A percentile compares a stretch with the other conserved stretches of the same genome.
Evolutionary conservation across 2,797 vertebrate genomes (phyloP).

Genomic region (Rhinatrema bivittatum): DNA sequence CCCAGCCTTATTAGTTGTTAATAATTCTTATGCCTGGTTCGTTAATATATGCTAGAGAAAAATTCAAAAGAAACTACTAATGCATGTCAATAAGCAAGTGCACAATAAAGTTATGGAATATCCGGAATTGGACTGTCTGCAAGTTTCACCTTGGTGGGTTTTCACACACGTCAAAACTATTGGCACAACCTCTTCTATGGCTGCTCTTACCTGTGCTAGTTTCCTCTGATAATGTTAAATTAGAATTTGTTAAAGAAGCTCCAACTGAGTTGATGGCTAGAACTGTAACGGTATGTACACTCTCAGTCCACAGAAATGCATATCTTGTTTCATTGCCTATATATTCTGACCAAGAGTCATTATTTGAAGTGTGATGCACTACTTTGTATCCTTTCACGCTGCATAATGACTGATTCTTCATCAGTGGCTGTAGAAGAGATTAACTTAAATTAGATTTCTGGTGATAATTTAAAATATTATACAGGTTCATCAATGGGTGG

Average conservation of each 20-base stretch:
- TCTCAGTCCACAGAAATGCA: slow-evolving; percentile 70
- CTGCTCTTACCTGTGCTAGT: slow-evolving; percentile 65
- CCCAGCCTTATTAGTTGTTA: no score
- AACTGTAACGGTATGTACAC: slow-evolving; percentile 63
- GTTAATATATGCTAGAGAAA: no score
- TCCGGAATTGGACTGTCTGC: no score
- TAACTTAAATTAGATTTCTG: background rate
- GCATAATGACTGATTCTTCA: slow-evolving; percentile 48
- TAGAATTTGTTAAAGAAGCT: slow-evolving; percentile 65
- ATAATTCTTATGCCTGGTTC: no score
- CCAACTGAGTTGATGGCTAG: slow-evolving; percentile 78
- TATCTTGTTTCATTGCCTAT: slow-evolving; percentile 51
- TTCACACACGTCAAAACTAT: no score
- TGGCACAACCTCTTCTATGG: no score
- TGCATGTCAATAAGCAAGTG: no score
- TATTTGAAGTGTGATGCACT: slow-evolving; percentile 41
- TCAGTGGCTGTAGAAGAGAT: slow-evolving; percentile 48
- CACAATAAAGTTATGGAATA: no score
- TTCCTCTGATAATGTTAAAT: slow-evolving; percentile 69
- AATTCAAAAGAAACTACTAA: no score
- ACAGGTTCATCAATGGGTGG: background rate
- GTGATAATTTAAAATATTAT: background rate
- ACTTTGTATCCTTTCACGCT: slow-evolving; percentile 70
- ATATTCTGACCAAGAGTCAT: slow-evolving; percentile 38
- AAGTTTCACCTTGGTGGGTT: no score